Evolutionary conservation across 2,888 invertebrate species (phyloP), one percentile per base, ranked within the genome.

Genomic region (Thymelicus lineola): DNA sequence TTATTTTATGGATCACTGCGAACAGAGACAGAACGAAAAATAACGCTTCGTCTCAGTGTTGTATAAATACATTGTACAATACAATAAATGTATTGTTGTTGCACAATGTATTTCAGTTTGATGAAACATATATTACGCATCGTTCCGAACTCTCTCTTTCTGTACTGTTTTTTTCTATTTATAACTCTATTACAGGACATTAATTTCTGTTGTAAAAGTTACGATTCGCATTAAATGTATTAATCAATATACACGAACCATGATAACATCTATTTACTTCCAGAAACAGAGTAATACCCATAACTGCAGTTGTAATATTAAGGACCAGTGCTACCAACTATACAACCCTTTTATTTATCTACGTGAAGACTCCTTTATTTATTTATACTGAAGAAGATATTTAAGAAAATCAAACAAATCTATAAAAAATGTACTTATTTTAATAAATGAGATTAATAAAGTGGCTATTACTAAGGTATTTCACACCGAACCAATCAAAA

Each of bases 221-320:
- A 55, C 61, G 55, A 61, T 36, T 7, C 36, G 36, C 57, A 20
- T 35, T 48, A 35, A 38, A 53, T 4, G 20, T 12, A 5, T 7
- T 48, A 15, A 7, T 14, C 14, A 46, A 48, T 48, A 15, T 48
- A 48, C 15, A 15, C 9, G 15, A 15, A 53, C 48, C 48, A 9
- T 20, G 10, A 20, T 7, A 53, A 53, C 53, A 20, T 53, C 53
- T 50, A 58, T 46, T 28, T 63, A 61, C 38, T 55, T 62, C 15
- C 38, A 15, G 55, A 57, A 61, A 3, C 4, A 58, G n/a, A 15
- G 55, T 46, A 61, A 3, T 20, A 58, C 63, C 68, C 69, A 58
- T 14, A 48, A 36, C 48, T 36, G 46, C 28, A 35, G 35, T 45
- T 12, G 55, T 48, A 48, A 15, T 20, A 53, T 10, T 12, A 53